Evolutionary conservation across 2,113 vertebrate species (phyloP).

Genomic region (Rutilus rutilus): DNA sequence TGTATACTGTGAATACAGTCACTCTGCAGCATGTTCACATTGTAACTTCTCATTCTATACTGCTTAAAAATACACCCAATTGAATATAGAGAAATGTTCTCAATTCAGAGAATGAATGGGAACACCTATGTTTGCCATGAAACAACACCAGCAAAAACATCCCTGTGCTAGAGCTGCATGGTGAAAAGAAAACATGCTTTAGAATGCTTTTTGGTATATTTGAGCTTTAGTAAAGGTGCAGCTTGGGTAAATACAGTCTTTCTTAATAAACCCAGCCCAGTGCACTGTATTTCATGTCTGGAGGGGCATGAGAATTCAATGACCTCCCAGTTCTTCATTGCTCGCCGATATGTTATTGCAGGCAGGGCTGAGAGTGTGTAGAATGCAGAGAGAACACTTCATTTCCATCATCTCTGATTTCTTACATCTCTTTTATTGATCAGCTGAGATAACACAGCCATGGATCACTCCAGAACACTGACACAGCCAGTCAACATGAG

Average conservation of each 20-base stretch:
- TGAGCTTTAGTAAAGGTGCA: not conserved
- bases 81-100: no score
- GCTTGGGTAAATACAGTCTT: not conserved
- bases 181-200: not conserved
- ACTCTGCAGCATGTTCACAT: no score
- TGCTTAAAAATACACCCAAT: not conserved
- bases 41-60: no score
- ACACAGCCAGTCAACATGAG: not conserved
- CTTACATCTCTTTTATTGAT: constrained; percentile 31
- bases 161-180: not conserved
- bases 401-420: constrained; percentile 12
- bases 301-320: not conserved
- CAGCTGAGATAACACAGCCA: not conserved
- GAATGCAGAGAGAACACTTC: constrained; percentile 13
- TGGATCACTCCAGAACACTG: constrained; percentile 17
- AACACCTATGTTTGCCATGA: not conserved
- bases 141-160: not conserved
- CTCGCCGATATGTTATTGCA: not conserved
- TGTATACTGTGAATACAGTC: no score
- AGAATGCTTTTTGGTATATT: not conserved
- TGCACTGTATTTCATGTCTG: not conserved
- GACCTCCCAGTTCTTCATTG: not conserved
- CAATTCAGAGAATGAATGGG: not conserved
- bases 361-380: not conserved
- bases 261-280: not conserved